Evolutionary conservation across 2,113 vertebrate species (phyloP), one percentile per base, ranked within the genome.

Genomic region (Cardinalis cardinalis): DNA sequence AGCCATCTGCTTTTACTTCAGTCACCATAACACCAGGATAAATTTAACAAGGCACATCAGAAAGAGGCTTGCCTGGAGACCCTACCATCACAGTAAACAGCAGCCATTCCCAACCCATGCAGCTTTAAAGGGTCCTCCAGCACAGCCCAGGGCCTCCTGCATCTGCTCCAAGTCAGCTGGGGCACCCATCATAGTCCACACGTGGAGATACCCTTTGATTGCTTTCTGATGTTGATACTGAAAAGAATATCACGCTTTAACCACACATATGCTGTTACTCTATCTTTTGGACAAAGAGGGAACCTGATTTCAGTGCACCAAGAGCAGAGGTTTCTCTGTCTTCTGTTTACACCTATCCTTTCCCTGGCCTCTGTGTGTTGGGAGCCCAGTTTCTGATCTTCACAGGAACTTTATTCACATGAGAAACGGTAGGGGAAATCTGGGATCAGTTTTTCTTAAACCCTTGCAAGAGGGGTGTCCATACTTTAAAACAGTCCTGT

Each of bases 71-170:
- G 32, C 49, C 61, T 56, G 17, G 13, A 64, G 58, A 56, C 7
- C 2, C 3, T 49, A 14, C 41, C 29, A 60, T 24, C 14, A 19
- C 2, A 9, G 13, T 20, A 44, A 63, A 56, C 24, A 59, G 31
- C 29, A 81, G 26, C 6, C 10, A 66, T 28, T 12, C 9, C 19
- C 0, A 2, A 6, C 6, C 0, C 4, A 48, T n/a, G 0, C 2
- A 7, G 7, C 19, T 79, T 16, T 32, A n/a, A 43, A 58, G 6
- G 4, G 48, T 44, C 43, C 43, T 19, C 8, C 7, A 40, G 48
- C 25, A 28, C 20, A 63, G 46, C 8, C 8, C 32, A 18, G 7
- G 24, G 7, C 81, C 29, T 34, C 3, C 4, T 43, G 6, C 11
- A 46, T 2, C 31, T 77, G 24, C 40, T 38, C 20, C 46, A 65